Evolutionary conservation across 2,888 invertebrate species (phyloP).

Genomic region (Lepidochitona cinerea): DNA sequence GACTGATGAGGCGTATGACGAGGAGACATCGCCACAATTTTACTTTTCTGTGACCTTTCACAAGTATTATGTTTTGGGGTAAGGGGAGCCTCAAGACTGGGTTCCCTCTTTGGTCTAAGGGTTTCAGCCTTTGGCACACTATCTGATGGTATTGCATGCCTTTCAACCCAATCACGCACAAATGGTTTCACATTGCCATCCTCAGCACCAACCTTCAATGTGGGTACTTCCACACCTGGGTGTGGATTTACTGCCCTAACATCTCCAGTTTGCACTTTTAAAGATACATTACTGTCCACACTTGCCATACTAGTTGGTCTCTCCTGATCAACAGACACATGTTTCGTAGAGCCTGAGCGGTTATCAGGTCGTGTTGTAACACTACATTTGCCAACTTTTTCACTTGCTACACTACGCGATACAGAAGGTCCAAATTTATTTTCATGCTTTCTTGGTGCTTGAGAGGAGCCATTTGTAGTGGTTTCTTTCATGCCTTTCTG

Average conservation of each 20-base stretch:
- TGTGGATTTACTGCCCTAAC: slow-evolving; percentile 51
- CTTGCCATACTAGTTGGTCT: slow-evolving; percentile 54
- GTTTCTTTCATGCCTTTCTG: slow-evolving; percentile 4
- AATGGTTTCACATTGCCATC: slow-evolving; percentile 49
- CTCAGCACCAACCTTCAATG: slow-evolving; percentile 29
- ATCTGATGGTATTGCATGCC: slow-evolving; percentile 37
- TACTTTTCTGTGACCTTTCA: slow-evolving; percentile 22
- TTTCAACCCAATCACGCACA: slow-evolving; percentile 66
- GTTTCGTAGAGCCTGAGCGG: not conserved
- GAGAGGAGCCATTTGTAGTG: not conserved
- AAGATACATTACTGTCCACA: slow-evolving; percentile 51
- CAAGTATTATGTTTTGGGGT: not conserved
- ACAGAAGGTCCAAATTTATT: slow-evolving; percentile 1
- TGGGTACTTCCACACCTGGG: slow-evolving; percentile 32
- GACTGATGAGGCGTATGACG: slow-evolving; percentile 45
- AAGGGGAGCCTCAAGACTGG: not conserved
- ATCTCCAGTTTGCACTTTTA: slow-evolving; percentile 47
- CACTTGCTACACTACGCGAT: not conserved
- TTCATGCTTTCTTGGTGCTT: slow-evolving; percentile 31
- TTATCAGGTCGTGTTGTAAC: not conserved
- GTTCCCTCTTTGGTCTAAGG: not conserved
- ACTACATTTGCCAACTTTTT: not conserved
- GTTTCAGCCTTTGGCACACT: slow-evolving; percentile 10
- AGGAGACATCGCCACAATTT: not conserved
- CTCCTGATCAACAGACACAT: slow-evolving; percentile 10